These are phyloP conservation scores for Decapterus maruadsi DNA, from an alignment of 2,797 vertebrate species.

Conservation along the genomic window DNA sequence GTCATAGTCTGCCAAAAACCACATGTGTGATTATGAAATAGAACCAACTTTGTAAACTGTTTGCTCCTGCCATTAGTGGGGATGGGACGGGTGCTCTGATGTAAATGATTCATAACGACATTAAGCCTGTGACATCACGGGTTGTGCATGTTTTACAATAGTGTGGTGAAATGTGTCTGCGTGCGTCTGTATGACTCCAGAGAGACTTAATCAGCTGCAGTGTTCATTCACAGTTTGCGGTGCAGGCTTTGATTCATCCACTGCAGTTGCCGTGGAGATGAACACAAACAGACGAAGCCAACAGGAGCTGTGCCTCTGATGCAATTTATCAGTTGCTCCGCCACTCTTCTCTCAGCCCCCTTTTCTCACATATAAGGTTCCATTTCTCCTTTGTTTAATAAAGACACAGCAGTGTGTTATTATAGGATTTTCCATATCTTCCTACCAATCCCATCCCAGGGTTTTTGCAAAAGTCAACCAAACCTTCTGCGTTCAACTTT, in stretches of 20 bases:
- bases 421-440: background rate
- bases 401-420: conserved; percentile 8
- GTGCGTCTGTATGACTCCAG: background rate
- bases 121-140: conserved; percentile 41
- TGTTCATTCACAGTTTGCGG: conserved; percentile 41
- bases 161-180: conserved; percentile 50
- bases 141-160: conserved; percentile 6
- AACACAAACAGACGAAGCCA: conserved; percentile 57
- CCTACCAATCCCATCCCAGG: background rate
- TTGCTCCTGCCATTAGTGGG: background rate
- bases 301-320: conserved; percentile 25
- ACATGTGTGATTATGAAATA: background rate
- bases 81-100: no score
- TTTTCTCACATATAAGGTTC: conserved; percentile 1
- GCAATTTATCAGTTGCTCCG: conserved; percentile 34
- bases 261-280: conserved; percentile 63
- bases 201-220: conserved; percentile 15
- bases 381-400: background rate
- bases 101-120: conserved; percentile 26
- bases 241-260: conserved; percentile 42
- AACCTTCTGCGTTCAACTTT: no score
- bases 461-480: background rate
- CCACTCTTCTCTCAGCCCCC: background rate
- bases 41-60: background rate
- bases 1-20: background rate